Conservation (phyloP, 2,797 vertebrate species). For the Florisuga fusca region DNA sequence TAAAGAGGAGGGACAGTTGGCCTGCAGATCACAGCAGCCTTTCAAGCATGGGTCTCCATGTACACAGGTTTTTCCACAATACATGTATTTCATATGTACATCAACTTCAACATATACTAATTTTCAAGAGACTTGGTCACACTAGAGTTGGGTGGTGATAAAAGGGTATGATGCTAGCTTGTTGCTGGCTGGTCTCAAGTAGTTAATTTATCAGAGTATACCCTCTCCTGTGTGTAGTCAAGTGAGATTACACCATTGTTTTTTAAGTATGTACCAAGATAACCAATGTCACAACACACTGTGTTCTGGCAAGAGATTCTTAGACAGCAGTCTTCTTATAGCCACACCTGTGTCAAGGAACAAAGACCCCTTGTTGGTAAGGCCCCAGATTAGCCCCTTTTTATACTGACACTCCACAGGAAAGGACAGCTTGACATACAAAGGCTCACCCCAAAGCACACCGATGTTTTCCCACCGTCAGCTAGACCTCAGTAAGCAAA, state of each 20-base stretch:
- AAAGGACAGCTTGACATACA: rapidly evolving
- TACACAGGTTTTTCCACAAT: background rate
- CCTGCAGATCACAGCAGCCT: background rate
- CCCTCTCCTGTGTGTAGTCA: background rate
- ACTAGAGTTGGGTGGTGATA: background rate
- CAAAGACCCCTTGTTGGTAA: background rate
- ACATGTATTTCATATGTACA: rapidly evolving
- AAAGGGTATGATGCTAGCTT: background rate
- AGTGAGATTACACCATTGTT: background rate
- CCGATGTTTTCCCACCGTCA: background rate
- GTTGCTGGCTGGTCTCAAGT: background rate
- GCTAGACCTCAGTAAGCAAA: background rate
- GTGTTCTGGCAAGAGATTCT: background rate
- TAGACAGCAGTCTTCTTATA: background rate
- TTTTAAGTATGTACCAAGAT: background rate
- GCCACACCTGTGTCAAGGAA: rapidly evolving
- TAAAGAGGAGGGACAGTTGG: background rate
- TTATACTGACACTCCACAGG: too few relatives aligned
- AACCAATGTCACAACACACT: background rate
- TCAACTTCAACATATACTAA: background rate
- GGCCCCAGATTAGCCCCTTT: background rate
- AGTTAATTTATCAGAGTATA: background rate
- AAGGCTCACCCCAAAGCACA: background rate
- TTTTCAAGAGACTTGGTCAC: background rate
- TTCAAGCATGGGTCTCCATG: background rate